Evolutionary conservation across 2,888 invertebrate species (phyloP).

Genomic region (Acrobasis suavella): DNA sequence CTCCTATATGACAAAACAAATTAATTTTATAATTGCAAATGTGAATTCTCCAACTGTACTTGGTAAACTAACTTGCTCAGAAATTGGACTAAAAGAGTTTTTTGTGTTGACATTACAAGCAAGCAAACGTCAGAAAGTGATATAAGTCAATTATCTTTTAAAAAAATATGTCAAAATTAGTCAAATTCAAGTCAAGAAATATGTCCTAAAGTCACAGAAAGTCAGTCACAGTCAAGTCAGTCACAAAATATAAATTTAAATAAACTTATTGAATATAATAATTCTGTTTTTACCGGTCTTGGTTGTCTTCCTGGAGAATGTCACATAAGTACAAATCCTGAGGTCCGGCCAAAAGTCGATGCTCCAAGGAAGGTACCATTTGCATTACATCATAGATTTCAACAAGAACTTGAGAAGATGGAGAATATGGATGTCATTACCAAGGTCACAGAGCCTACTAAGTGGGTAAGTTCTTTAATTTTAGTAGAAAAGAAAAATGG

Average conservation of each 20-base stretch:
- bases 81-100: constrained; percentile 32
- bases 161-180: background rate
- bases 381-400: constrained; percentile 29
- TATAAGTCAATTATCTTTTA: no score
- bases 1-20: constrained; percentile 12
- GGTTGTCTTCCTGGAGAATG: constrained; percentile 33
- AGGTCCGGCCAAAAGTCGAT: constrained; percentile 30
- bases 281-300: constrained; percentile 31
- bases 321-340: constrained; percentile 28
- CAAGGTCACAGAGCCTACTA: constrained; percentile 31
- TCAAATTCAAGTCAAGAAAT: constrained; percentile 20
- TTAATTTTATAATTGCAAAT: constrained; percentile 26
- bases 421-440: constrained; percentile 32
- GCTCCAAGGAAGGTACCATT: constrained; percentile 33
- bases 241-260: constrained; percentile 29
- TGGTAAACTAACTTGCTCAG: constrained; percentile 30
- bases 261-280: constrained; percentile 28
- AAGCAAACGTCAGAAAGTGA: constrained; percentile 3
- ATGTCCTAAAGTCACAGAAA: constrained; percentile 21
- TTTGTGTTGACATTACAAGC: constrained; percentile 14
- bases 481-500: constrained; percentile 32
- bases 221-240: constrained; percentile 27
- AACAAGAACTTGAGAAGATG: constrained; percentile 33
- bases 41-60: constrained; percentile 31
- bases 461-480: constrained; percentile 31